Evolutionary conservation across 2,797 vertebrate genomes (phyloP), one percentile per base, ranked within the genome.

Genomic region (Silurus aristotelis): DNA sequence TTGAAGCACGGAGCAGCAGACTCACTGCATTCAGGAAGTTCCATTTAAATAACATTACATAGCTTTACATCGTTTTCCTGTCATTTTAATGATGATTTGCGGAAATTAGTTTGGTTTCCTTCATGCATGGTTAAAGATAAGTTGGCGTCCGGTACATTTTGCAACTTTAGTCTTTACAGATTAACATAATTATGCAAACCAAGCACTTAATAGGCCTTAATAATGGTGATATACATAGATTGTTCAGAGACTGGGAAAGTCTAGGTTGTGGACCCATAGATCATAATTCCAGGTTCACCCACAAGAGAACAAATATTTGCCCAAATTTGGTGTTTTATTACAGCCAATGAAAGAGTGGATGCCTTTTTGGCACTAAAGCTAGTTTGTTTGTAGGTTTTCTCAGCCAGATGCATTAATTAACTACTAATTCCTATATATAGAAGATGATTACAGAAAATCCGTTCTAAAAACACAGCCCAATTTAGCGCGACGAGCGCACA

Each of bases 41-140:
- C 84, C 46, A 90, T 91, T 92, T 91, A 91, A 91, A 92, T 90
- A 87, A 83, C 88, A 87, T 82, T 88, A 80, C 80, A 58, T 80
- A 67, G 61, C 72, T 84, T 87, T 76, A 85, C 85, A 86, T 83
- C 60, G 58, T 31, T 71, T 83, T 81, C 89, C 83, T 89, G 83
- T 46, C 60, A 82, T 87, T 86, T 82, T 86, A 85, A 81, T 89
- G 88, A 88, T 86, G 72, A 60, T 84, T 72, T 87, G 64, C n/a
- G 67, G 31, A 66, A 88, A 76, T 71, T 17, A 81, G 43, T 77
- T 77, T 72, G 43, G 77, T 38, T 84, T 87, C 46, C 68, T 61
- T 67, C 22, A 25, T 73, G 81, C 38, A 1, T 58, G 71, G 31
- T 13, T 83, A 64, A 83, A 64, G n/a, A 64, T 43, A 76, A 66